Conservation (phyloP, 2,888 invertebrate species). For the Fragum whitleyi region DNA sequence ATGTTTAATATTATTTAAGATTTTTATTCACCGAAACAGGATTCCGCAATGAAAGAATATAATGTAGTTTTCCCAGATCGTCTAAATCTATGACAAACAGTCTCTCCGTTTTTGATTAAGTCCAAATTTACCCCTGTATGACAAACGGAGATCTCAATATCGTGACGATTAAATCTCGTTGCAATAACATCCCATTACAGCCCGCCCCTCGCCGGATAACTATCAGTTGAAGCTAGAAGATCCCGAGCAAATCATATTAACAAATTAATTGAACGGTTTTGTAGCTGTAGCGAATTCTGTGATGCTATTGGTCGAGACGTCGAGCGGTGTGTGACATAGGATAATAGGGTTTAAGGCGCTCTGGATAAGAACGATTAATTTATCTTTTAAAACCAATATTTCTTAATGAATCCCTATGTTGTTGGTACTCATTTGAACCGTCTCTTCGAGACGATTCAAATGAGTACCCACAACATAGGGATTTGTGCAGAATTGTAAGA, state of each 20-base stretch:
- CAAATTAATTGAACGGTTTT: slow-evolving; percentile 78
- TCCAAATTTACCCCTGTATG: slow-evolving; percentile 22
- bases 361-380: no score
- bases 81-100: background rate
- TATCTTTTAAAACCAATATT: no score
- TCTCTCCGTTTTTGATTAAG: slow-evolving; percentile 14
- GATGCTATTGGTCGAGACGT: slow-evolving; percentile 63
- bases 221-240: slow-evolving; percentile 52
- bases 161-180: slow-evolving; percentile 35
- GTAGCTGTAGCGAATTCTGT: slow-evolving; percentile 50
- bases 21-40: no score
- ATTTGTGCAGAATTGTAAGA: no score
- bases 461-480: no score
- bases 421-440: no score
- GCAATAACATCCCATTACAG: slow-evolving; percentile 32
- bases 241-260: slow-evolving; percentile 71
- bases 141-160: slow-evolving; percentile 22
- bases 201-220: slow-evolving; percentile 49
- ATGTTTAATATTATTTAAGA: no score
- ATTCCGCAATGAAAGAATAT: no score
- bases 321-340: slow-evolving; percentile 24
- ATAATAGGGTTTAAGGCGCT: slow-evolving; percentile 32
- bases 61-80: no score
- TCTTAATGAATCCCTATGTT: no score
- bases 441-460: no score